Base-by-base conservation (phyloP, 2,797 vertebrate genomes). In the Coregonus suidteri region DNA sequence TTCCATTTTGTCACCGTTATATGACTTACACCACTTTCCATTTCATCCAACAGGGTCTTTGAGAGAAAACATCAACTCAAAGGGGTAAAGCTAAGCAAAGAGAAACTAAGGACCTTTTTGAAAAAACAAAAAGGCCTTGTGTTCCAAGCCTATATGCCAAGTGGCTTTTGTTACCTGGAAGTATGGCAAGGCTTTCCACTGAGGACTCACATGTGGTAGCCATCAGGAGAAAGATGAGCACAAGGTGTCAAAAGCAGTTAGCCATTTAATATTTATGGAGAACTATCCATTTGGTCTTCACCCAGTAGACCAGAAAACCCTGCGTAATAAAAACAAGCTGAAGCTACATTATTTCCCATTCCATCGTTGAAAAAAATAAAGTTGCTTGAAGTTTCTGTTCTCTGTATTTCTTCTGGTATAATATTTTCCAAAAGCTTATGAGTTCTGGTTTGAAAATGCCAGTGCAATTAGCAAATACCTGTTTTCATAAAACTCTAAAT, bases 151-250 rank as follows among this genome's bases (percentile, higher is more conserved):
- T 71, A 51, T 77, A 85, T 83, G 82, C 83, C 75, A 73, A 81
- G 74, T 54, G 56, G 75, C 77, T 83, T 86, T 76, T 70, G 81
- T 84, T 78, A 84, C 83, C 79, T 81, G 70, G 69, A 85, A 86
- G 86, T 64, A 84, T 66, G 71, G 84, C 35, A 77, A 86, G 75
- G 78, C 64, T 85, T 90, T 88, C 81, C 85, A 87, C 84, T 62
- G 47, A 52, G 77, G 85, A 79, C 78, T 81, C 86, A 92, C 92
- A 93, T 90, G 89, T 93, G 93, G 89, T 82, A 91, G 82, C 85
- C 81, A 93, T 94, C 90, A 91, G 71, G 76, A 76, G 89, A 91
- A 90, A 91, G 91, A 94, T 90, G 89, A 93, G 90, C 90, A 91
- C 86, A 90, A 92, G 83, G 90, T 92, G 91, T 91, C 92, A 89